These are phyloP conservation scores for Carollia perspicillata DNA, from an alignment of 2,113 vertebrate genomes.

Conservation along the genomic window DNA sequence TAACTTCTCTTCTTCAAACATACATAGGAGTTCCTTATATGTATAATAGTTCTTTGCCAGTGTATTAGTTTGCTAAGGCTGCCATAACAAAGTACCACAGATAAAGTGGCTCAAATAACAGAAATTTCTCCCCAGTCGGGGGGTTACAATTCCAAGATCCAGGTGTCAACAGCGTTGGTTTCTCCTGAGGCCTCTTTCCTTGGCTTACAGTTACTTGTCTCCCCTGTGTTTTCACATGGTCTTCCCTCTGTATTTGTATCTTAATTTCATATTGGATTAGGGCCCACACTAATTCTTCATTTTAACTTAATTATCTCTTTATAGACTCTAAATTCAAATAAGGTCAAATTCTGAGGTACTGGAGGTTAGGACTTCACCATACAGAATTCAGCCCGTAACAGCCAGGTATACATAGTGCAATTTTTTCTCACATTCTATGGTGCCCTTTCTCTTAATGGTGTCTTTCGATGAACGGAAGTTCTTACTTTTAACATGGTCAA, in stretches of 20 bases:
- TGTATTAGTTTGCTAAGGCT: not conserved
- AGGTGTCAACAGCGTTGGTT: no score
- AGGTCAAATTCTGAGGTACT: not conserved
- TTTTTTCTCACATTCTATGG: not conserved
- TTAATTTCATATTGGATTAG: not conserved
- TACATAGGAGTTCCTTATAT: not conserved
- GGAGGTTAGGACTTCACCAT: not conserved
- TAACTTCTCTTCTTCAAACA: not conserved
- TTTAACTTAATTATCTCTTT: not conserved
- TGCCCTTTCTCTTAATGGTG: not conserved
- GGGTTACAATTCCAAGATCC: no score
- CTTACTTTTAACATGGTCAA: not conserved
- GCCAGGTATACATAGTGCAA: not conserved
- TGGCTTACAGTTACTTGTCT: no score
- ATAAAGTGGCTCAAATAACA: no score
- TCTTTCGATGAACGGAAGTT: not conserved
- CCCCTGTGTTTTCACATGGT: not conserved
- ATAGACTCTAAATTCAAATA: not conserved
- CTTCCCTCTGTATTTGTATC: not conserved
- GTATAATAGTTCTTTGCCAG: not conserved
- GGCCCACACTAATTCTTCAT: not conserved
- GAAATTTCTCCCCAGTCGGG: no score
- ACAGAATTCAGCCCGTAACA: not conserved
- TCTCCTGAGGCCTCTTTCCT: no score
- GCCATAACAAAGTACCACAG: no score